Evolutionary conservation across 2,888 invertebrate species (phyloP).

Genomic region (Druceiella hillmani): DNA sequence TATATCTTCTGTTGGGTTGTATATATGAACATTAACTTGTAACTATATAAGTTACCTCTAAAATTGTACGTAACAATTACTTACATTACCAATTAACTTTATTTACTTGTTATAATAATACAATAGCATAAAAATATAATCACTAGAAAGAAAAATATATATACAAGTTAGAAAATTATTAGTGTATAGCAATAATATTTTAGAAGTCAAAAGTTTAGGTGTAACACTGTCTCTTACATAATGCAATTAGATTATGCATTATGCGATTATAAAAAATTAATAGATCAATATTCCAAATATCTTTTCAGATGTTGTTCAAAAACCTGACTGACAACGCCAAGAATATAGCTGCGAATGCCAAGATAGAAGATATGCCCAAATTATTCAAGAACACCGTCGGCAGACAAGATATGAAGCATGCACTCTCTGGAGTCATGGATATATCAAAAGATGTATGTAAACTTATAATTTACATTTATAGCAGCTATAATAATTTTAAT

Average conservation of each 20-base stretch:
- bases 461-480: too few relatives aligned
- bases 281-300: constrained; percentile 1
- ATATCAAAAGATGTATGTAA: constrained; percentile 60
- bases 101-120: too few relatives aligned
- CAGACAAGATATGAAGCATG: constrained; percentile 88
- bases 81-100: too few relatives aligned
- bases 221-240: too few relatives aligned
- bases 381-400: constrained; percentile 92
- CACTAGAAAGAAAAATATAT: too few relatives aligned
- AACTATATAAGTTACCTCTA: too few relatives aligned
- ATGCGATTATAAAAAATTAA: constrained; percentile 3
- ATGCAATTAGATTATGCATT: constrained; percentile 4
- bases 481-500: too few relatives aligned
- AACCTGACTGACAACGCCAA: constrained; percentile 89
- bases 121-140: too few relatives aligned
- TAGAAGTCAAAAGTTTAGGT: neutral
- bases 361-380: constrained; percentile 97
- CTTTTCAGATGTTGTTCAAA: constrained; percentile 84
- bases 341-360: constrained; percentile 93
- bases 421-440: constrained; percentile 92
- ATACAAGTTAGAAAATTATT: constrained; percentile 1
- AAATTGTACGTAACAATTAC: too few relatives aligned
- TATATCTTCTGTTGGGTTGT: too few relatives aligned
- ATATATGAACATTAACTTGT: too few relatives aligned
- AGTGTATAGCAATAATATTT: neutral